Base-by-base conservation (phyloP, 2,888 invertebrate species). In the Thumatha senex region DNA sequence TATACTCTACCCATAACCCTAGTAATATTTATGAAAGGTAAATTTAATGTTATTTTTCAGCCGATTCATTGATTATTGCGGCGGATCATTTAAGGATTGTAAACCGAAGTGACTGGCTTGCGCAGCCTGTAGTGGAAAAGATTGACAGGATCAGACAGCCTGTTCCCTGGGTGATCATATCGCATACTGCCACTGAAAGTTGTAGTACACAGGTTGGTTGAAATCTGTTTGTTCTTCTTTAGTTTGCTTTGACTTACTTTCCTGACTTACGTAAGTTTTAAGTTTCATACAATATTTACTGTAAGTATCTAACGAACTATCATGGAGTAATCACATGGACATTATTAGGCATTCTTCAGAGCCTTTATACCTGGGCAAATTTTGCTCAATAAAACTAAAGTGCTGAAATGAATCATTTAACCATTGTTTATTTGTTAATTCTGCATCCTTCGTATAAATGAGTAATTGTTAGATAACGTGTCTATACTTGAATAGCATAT, bases 181-280 rank as follows among this genome's bases (percentile, higher is more conserved):
- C 93, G 0, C 95, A 95, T 60, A 95, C 95, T 0, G 95, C 93
- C 1, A 93, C 94, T 0, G 93, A 93, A 56, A 84, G 83, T 45
- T 95, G 95, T 70, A 61, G 71, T 7, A 86, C 85, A 8, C 91
- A 92, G 84, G 93, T 93, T 63, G 33, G 63, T 56, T 31, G 18
- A 24, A 4, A 5, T 24, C 18, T 24, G 2, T 24, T n/a, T n/a
- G 2, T 24, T 24, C 3, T 5, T 24, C 18, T 24, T 4, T 24
- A 5, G 2, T 4, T 24, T 24, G 18, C 3, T 24, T 24, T 24
- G 5, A 30, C 30, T 30, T 30, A 5, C 7, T 36, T 0, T 36
- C 1, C 8, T 7, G 3, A 36, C 12, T 14, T 36, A 36, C n/a
- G 12, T 12, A 10, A 11, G 8, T 30, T 30, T 30, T 30, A 7